Evolutionary conservation across 2,113 vertebrate species (phyloP).

Genomic region (Echinops telfairi): DNA sequence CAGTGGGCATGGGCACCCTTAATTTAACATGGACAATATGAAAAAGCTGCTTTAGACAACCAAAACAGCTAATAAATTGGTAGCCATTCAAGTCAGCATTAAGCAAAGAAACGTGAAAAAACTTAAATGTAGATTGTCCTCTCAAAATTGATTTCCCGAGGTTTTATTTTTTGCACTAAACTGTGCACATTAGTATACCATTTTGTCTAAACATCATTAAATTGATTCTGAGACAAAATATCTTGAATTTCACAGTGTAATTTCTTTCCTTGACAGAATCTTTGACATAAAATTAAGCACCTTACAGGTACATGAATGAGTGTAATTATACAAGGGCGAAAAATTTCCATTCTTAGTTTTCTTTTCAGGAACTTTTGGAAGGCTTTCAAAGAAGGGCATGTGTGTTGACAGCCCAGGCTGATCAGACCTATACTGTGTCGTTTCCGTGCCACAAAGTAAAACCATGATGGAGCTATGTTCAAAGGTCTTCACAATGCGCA

Average conservation of each 20-base stretch:
- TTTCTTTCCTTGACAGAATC: not conserved
- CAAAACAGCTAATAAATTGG: constrained; percentile 52
- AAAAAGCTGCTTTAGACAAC: constrained; percentile 52
- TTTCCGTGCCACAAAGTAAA: not conserved
- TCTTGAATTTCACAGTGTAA: not conserved
- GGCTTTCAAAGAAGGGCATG: not conserved
- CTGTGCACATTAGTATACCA: not conserved
- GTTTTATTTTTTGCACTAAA: constrained; percentile 25
- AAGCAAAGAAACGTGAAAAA: constrained; percentile 56
- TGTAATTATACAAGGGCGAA: no score
- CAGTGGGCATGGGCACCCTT: not conserved
- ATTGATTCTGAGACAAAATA: constrained; percentile 16
- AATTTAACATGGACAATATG: constrained; percentile 59
- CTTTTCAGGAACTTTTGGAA: no score
- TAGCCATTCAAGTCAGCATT: constrained; percentile 32
- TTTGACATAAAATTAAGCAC: constrained; percentile 28
- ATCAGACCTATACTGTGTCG: not conserved
- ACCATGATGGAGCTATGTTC: not conserved
- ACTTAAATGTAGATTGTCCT: constrained; percentile 24
- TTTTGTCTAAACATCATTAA: not conserved
- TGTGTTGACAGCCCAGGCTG: not conserved
- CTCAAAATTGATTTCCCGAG: constrained; percentile 47
- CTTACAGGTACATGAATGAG: not conserved
- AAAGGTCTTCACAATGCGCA: not conserved
- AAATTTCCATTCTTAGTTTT: no score